Base-by-base conservation (phyloP, 2,797 vertebrate species). In the Pantherophis alleghaniensis region DNA sequence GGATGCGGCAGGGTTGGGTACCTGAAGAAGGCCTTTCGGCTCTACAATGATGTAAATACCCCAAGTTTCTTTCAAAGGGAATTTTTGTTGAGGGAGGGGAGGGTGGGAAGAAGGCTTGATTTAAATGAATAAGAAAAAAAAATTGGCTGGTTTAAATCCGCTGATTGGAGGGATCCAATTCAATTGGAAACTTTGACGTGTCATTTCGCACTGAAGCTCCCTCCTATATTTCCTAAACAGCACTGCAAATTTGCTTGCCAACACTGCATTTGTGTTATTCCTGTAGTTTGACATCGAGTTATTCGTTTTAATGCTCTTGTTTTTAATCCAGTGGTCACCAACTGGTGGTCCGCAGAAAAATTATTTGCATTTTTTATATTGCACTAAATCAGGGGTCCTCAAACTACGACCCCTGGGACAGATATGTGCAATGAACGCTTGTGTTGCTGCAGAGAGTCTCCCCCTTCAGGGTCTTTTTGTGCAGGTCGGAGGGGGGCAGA, bases 1-100 rank as follows among this genome's bases (percentile, higher is more conserved):
- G 99, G 98, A 95, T 99, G 98, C 0, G 99, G 98, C 42, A 98
- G 99, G 47, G 98, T 95, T 0, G 99, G 99, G 92, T 98, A 98
- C 0, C 94, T 99, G 91, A 99, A 98, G 93, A 98, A 98, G 95
- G 99, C 99, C n/a, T 99, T 99, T 97, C 97, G 83, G 94, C 98
- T 99, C 90, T 99, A 99, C 95, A 99, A 98, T 1, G 98, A 99
- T 0, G 99, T 99, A 97, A 88, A 97, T 97, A n/a, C 0, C 56
- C 11, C 14, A 0, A 2, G 2, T 4, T 26, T 66, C 51, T 59
- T 66, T 89, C 20, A 18, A 0, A 16, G 61, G 12, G 16, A 5
- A 14, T 14, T 63, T 24, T 28, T 26, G 83, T 7, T 9, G 2
- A 10, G 0, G 47, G 47, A 47, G 47, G 47, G 6, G 47, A 7